These are phyloP conservation scores for Ceratina calcarata DNA, from an alignment of 1,140 invertebrate species.

Conservation along the genomic window DNA sequence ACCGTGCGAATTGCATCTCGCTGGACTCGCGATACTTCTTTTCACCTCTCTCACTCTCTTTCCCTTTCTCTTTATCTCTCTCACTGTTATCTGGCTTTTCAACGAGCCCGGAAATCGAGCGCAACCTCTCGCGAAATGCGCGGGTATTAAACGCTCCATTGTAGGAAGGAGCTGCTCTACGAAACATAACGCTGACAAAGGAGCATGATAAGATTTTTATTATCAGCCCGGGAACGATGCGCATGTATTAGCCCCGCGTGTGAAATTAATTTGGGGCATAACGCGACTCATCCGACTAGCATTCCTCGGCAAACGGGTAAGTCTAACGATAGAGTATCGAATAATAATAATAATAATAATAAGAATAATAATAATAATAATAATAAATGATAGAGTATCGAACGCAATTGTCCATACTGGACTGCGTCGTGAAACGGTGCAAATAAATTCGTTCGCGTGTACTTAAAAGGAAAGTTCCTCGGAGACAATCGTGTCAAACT, in stretches of 20 bases:
- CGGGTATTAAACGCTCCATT: conserved; percentile 22
- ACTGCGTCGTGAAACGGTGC: neutral
- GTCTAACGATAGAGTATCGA: neutral
- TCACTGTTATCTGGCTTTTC: neutral
- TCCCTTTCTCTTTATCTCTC: neutral
- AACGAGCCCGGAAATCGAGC: conserved; percentile 16
- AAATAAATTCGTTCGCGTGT: conserved; percentile 7
- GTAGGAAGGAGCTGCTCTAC: neutral
- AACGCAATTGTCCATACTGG: conserved; percentile 9
- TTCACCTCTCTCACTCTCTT: neutral
- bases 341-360: too few species aligned
- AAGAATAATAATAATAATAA: too few species aligned
- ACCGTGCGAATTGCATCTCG: conserved; percentile 9
- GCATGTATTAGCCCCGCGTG: too few species aligned
- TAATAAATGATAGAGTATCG: conserved; percentile 13
- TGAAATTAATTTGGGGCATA: too few species aligned
- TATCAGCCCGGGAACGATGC: too few species aligned
- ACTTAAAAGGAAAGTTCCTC: conserved; percentile 6
- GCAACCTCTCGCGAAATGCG: conserved; percentile 12
- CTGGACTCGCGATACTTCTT: neutral
- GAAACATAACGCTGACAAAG: too few species aligned
- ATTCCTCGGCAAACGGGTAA: too few species aligned
- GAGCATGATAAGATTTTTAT: too few species aligned
- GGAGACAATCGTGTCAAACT: neutral
- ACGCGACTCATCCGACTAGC: too few species aligned